Percentiles rank a stretch among this genome's conserved stretches.
Evolutionary conservation across 1,140 invertebrate species (phyloP).

Genomic region (Heliconius eleuchia): DNA sequence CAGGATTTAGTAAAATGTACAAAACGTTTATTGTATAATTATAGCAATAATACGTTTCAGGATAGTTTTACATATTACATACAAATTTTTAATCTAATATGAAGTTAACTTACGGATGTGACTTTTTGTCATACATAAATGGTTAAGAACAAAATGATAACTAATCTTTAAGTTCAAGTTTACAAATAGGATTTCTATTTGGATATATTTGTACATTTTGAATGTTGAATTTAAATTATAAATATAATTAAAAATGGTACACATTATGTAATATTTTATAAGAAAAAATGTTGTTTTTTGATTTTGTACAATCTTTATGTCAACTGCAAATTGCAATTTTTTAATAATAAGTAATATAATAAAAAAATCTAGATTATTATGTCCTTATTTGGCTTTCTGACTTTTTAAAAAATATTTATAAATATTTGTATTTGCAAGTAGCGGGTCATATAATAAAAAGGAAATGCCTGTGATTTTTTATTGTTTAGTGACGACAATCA

Average conservation of each 20-base stretch:
- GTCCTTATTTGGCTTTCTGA: no score
- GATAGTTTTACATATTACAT: not conserved
- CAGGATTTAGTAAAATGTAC: not conserved
- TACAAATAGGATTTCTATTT: constrained; percentile 13
- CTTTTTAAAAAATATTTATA: not conserved
- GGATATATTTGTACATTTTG: constrained; percentile 21
- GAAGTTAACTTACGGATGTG: not conserved
- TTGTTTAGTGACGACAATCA: constrained; percentile 26
- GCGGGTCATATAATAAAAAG: constrained; percentile 11
- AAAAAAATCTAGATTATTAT: not conserved
- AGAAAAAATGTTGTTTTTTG: not conserved
- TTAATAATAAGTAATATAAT: not conserved
- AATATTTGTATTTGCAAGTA: not conserved
- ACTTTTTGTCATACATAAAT: not conserved
- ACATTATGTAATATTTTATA: not conserved
- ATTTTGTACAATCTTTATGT: not conserved
- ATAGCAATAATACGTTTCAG: not conserved
- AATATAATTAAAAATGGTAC: not conserved
- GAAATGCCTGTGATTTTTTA: constrained; percentile 36
- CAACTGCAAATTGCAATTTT: not conserved
- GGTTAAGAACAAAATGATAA: not conserved
- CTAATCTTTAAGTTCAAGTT: not conserved
- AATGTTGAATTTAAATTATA: not conserved
- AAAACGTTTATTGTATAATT: not conserved
- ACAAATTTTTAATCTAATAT: not conserved